These are phyloP conservation scores for Nebria ingens DNA, from an alignment of 1,140 invertebrate species.

Conservation along the genomic window DNA sequence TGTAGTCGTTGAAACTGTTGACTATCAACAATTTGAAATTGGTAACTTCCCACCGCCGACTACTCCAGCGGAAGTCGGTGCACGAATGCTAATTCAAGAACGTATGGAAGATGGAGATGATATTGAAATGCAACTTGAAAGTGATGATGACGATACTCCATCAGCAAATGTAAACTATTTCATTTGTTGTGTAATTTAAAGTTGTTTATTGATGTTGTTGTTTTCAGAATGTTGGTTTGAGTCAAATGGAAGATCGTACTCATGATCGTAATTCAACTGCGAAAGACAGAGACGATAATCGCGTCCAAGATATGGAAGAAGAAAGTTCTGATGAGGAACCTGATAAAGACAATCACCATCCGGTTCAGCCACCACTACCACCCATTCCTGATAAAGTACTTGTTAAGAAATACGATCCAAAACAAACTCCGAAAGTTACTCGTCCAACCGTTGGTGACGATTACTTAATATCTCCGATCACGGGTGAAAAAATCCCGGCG, in stretches of 20 bases:
- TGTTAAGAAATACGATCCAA: constrained; percentile 97
- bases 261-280: constrained; percentile 25
- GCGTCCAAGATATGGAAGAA: constrained; percentile 85
- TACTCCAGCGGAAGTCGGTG: constrained; percentile 93
- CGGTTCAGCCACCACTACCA: constrained; percentile 48
- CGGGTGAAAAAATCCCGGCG: constrained; percentile 93
- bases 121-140: constrained; percentile 67
- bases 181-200: not conserved
- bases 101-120: constrained; percentile 45
- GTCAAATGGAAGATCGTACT: constrained; percentile 53
- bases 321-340: constrained; percentile 70
- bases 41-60: constrained; percentile 95
- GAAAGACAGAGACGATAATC: constrained; percentile 27
- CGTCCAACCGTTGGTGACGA: constrained; percentile 62
- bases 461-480: constrained; percentile 95
- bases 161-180: constrained; percentile 38
- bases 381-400: constrained; percentile 89
- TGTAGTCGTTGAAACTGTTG: constrained; percentile 98
- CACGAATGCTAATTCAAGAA: constrained; percentile 80
- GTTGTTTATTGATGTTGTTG: not conserved
- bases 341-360: constrained; percentile 36
- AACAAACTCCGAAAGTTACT: constrained; percentile 55
- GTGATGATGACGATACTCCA: constrained; percentile 45
- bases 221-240: constrained; percentile 52
- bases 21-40: constrained; percentile 93